Evolutionary conservation across 2,888 invertebrate species (phyloP).

Genomic region (Chaetogeoica ovagalla): DNA sequence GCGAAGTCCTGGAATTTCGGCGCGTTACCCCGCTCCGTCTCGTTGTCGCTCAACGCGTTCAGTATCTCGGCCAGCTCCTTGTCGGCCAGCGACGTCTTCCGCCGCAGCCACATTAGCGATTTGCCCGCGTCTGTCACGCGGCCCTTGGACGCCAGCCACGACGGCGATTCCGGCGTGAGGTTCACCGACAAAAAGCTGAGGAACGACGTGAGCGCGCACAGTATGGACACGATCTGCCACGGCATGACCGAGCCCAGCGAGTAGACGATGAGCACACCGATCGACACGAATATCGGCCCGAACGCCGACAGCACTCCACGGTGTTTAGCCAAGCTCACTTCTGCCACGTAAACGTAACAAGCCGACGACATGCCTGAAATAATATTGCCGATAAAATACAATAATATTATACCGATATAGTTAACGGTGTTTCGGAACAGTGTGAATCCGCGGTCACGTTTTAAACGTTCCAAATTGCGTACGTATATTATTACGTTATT

Average conservation of each 20-base stretch:
- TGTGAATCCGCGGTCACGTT: too few relatives aligned
- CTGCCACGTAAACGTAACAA: constrained; percentile 71
- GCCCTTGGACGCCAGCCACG: constrained; percentile 69
- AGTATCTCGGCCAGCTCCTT: constrained; percentile 64
- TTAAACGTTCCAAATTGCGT: too few relatives aligned
- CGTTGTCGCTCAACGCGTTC: constrained; percentile 35
- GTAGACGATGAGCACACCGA: constrained; percentile 73
- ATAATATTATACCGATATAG: too few relatives aligned
- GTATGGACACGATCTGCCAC: constrained; percentile 64
- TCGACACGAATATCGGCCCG: constrained; percentile 72
- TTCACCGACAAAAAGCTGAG: constrained; percentile 66
- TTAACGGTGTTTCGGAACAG: too few relatives aligned
- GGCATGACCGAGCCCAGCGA: constrained; percentile 69
- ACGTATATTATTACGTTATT: too few relatives aligned
- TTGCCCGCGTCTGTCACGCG: constrained; percentile 67
- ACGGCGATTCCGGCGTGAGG: constrained; percentile 71
- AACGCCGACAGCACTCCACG: constrained; percentile 71
- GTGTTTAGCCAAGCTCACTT: constrained; percentile 71
- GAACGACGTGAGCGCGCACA: constrained; percentile 66
- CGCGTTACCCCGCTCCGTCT: neutral
- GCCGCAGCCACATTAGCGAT: constrained; percentile 69
- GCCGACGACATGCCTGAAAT: constrained; percentile 70
- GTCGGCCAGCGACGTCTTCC: constrained; percentile 68
- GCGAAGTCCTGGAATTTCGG: constrained; percentile 13
- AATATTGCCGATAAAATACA: too few relatives aligned